A percentile compares a stretch with the other conserved stretches of the same genome.
Evolutionary conservation across 2,113 vertebrate species (phyloP).

Genomic region (Labrus mixtus): DNA sequence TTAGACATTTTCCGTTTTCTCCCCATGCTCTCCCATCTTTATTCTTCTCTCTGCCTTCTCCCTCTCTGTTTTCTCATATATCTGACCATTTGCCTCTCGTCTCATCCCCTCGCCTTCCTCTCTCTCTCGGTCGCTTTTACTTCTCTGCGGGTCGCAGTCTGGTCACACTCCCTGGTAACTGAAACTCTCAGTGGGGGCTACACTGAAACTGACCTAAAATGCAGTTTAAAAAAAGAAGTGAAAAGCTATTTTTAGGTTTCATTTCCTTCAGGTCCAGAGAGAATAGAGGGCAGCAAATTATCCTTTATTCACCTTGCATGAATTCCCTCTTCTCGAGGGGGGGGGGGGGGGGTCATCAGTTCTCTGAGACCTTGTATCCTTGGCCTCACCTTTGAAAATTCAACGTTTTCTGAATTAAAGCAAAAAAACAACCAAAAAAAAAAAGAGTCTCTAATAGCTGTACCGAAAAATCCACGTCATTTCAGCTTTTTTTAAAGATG

Average conservation of each 20-base stretch:
- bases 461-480: too few relatives aligned
- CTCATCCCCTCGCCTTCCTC: neutral
- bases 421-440: too few relatives aligned
- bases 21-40: slow-evolving; percentile 16
- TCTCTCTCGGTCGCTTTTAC: neutral
- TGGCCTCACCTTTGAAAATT: too few relatives aligned
- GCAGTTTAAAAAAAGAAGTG: neutral
- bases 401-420: too few relatives aligned
- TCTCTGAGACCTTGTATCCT: neutral
- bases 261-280: slow-evolving; percentile 26
- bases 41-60: slow-evolving; percentile 27
- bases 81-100: slow-evolving; percentile 17
- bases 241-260: slow-evolving; percentile 26
- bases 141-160: slow-evolving; percentile 29
- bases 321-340: slow-evolving; percentile 2
- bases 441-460: too few relatives aligned
- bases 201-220: slow-evolving; percentile 20
- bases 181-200: slow-evolving; percentile 31
- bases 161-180: slow-evolving; percentile 35
- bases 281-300: slow-evolving; percentile 20
- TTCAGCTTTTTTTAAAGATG: too few relatives aligned
- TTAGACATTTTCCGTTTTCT: neutral
- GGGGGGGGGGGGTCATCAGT: neutral
- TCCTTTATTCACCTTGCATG: slow-evolving; percentile 2
- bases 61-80: slow-evolving; percentile 2